Evolutionary conservation across 2,113 vertebrate genomes (phyloP).

Genomic region (Pteropus alecto): DNA sequence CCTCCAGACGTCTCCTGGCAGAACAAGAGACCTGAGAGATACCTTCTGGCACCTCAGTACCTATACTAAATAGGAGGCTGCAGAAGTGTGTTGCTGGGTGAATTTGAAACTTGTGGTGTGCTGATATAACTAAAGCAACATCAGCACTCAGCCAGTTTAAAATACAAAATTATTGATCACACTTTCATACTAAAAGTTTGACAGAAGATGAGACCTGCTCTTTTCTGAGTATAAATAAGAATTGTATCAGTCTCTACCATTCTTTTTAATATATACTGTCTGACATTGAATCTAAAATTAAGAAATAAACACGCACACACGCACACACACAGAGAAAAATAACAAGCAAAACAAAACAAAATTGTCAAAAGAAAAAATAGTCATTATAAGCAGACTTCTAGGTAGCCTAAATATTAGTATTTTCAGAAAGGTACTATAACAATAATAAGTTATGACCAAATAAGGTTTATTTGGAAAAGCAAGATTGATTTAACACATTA

Average conservation of each 20-base stretch:
- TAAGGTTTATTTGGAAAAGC: not conserved
- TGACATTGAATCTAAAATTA: not conserved
- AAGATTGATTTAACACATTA: not conserved
- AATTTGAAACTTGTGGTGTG: not conserved
- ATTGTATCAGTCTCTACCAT: not conserved
- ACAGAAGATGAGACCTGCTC: not conserved
- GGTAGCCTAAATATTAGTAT: not conserved
- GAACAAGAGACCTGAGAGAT: not conserved
- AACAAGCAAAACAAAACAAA: not conserved
- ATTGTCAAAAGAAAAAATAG: not conserved
- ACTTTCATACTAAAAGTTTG: not conserved
- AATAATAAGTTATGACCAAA: not conserved
- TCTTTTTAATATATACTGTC: not conserved
- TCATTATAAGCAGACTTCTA: not conserved
- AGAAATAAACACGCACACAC: not conserved
- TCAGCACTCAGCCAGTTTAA: not conserved
- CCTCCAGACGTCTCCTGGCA: not conserved
- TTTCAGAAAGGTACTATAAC: not conserved
- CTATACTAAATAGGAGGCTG: not conserved
- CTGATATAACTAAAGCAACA: not conserved
- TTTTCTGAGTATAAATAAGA: not conserved
- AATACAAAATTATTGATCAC: fast-evolving
- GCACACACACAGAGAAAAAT: not conserved
- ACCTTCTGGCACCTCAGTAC: too few relatives aligned
- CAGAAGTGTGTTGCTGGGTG: not conserved